Evolutionary conservation across 2,888 invertebrate species (phyloP), one percentile per base, ranked within the genome.

Genomic region (Mythimna pallens): DNA sequence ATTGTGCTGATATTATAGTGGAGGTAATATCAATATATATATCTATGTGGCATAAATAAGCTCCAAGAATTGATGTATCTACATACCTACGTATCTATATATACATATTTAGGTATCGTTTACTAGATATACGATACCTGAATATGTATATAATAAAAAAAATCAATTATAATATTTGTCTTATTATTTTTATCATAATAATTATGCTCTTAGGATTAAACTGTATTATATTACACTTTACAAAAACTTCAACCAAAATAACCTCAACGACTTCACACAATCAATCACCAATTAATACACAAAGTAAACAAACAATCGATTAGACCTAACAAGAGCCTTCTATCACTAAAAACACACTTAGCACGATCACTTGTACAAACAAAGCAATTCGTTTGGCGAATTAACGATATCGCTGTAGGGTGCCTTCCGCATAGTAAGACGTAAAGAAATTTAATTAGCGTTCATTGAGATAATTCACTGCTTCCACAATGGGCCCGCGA

Each of bases 391-490:
- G 88, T 90, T 91, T 86, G 87, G 85, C 71, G 89, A 92, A 92
- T 92, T 91, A 90, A 90, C 89, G 90, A 89, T 90, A 90, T 89
- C 80, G 79, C 85, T 82, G 84, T 83, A 85, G 85, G 86, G 87
- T 87, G 90, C 88, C 83, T 89, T 90, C 88, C 88, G 92, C 92
- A 91, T 92, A 89, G 91, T 90, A 91, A 92, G 90, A 90, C 89
- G 92, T 89, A 90, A 93, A 93, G 92, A 93, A 93, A 94, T 94
- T 93, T 93, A 94, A 94, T 94, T 94, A 94, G 92, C 90, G 89
- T 89, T 94, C 92, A 93, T 93, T 92, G 92, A 92, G 93, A 93
- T 94, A 94, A 94, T 94, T 94, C 91, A 92, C 92, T 92, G 91
- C 83, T 86, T 91, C 87, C 90, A 93, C 92, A 93, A 93, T 92